Evolutionary conservation across 2,888 invertebrate species (phyloP).

Genomic region (Odontothrips loti): DNA sequence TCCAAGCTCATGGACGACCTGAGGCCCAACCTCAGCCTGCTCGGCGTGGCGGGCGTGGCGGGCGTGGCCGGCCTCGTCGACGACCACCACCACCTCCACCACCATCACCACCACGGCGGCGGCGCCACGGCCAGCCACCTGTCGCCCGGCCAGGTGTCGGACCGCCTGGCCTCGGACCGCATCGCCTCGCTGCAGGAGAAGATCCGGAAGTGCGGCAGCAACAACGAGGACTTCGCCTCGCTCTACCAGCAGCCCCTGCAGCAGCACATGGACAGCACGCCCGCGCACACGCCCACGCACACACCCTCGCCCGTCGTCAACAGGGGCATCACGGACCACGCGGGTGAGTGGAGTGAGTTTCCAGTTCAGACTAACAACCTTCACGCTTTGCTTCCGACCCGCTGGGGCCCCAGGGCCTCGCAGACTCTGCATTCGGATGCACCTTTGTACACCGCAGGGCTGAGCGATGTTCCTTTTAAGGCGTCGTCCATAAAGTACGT

Average conservation of each 20-base stretch:
- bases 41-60: slow-evolving; percentile 72
- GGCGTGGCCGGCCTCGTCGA: slow-evolving; percentile 74
- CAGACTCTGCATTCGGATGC: no score
- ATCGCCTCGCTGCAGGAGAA: slow-evolving; percentile 50
- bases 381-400: no score
- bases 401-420: no score
- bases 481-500: no score
- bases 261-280: slow-evolving; percentile 44
- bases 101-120: slow-evolving; percentile 39
- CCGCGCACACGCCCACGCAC: slow-evolving; percentile 61
- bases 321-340: slow-evolving; percentile 48
- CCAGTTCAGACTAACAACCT: not conserved
- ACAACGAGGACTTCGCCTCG: slow-evolving; percentile 34
- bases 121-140: slow-evolving; percentile 31
- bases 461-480: no score
- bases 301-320: slow-evolving; percentile 57
- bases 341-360: slow-evolving; percentile 43
- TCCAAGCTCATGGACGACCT: slow-evolving; percentile 80
- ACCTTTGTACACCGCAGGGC: no score
- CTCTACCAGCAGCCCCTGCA: slow-evolving; percentile 33
- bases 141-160: not conserved
- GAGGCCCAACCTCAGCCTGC: slow-evolving; percentile 73
- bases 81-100: slow-evolving; percentile 64
- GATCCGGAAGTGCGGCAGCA: slow-evolving; percentile 36
- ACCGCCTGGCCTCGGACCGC: slow-evolving; percentile 26